Percentiles rank a stretch among this genome's conserved stretches.
These are phyloP conservation scores for Hylaea fasciaria DNA, from an alignment of 2,888 invertebrate species.

Conservation along the genomic window DNA sequence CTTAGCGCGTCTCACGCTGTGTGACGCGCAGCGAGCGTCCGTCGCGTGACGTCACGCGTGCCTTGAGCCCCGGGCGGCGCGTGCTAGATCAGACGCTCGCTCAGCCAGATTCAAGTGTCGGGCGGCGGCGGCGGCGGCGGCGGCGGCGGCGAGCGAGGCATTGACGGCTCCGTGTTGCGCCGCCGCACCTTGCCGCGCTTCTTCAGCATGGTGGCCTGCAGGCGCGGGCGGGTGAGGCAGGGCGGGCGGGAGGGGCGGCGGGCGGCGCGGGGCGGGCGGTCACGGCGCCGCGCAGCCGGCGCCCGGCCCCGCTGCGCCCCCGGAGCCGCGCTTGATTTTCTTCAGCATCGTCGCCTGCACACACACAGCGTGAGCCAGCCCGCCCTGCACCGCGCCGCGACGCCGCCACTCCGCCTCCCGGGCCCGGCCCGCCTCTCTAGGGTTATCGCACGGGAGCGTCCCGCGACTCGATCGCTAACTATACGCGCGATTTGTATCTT, in stretches of 20 bases:
- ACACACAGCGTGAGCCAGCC: slow-evolving; percentile 63
- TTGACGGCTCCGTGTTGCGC: slow-evolving; percentile 95
- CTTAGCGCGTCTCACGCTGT: slow-evolving; percentile 16
- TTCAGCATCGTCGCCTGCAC: slow-evolving; percentile 99
- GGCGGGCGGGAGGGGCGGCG: slow-evolving; percentile 47
- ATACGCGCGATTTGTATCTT: not conserved
- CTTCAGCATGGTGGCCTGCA: slow-evolving; percentile 99
- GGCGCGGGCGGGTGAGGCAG: slow-evolving; percentile 61
- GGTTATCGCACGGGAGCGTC: slow-evolving; percentile 27
- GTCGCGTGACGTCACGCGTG: slow-evolving; percentile 55
- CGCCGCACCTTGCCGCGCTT: slow-evolving; percentile 99
- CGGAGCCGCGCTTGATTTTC: slow-evolving; percentile 99
- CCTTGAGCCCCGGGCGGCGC: slow-evolving; percentile 79
- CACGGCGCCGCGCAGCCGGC: slow-evolving; percentile 84
- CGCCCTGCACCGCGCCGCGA: slow-evolving; percentile 47
- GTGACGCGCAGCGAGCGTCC: slow-evolving; percentile 65
- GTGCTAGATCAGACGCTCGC: slow-evolving; percentile 88
- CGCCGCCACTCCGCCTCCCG: slow-evolving; percentile 38
- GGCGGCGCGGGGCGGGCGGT: slow-evolving; percentile 78
- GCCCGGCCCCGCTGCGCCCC: slow-evolving; percentile 81
- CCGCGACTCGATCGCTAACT: slow-evolving; percentile 25
- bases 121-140: slow-evolving; percentile 68
- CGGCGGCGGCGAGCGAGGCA: slow-evolving; percentile 80
- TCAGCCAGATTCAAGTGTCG: slow-evolving; percentile 90
- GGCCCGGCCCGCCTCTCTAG: slow-evolving; percentile 32